Base-by-base conservation (phyloP, 2,888 invertebrate species). In the Synergus laeviventris region DNA sequence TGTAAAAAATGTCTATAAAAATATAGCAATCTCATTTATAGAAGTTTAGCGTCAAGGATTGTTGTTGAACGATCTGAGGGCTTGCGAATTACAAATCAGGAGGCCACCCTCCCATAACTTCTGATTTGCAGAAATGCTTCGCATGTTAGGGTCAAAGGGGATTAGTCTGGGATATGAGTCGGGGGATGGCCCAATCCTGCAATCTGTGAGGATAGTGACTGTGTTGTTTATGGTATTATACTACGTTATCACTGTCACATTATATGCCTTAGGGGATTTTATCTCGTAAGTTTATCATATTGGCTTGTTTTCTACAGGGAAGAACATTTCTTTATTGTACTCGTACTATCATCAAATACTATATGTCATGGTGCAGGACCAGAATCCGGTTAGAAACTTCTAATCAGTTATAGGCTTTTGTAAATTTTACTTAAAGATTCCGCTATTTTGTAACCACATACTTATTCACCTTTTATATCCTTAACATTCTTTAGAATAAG, bases 241-340 rank as follows among this genome's bases (percentile, higher is more conserved):
- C n/a, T 24, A n/a, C 31, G 12, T 70, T 70, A 70, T 70, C 49
- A 36, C n/a, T 11, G 31, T 49, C n/a, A 49, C 36, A 70, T 64
- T 64, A 64, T 39, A 42, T 49, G 9, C 1, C 45, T 42, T 24
- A 36, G 18, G 36, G 31, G 31, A 9, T 11, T 70, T 70, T 49
- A 49, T 70, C 70, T 31, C 12, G 70, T n/a, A 49, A 70, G 45
- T 49, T 49, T 36, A n/a, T 18, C 2, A 36, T 31, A n/a, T 49
- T 49, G 5, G 4, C 24, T 31, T 38, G 38, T 45, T 49, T 70
- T 66, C 24, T 54, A 8, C 18, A 54, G 18, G 12, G 12, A 14
- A 45, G 16, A 45, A 14, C 38, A 39, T 11, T 9, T 39, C 8
- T 39, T 39, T 39, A 9, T 11, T 9, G 11, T 31, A 31, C 31